Percentiles rank a stretch among this genome's conserved stretches.
Evolutionary conservation across 2,888 invertebrate genomes (phyloP).

Genomic region (Trichopoda pennipes): DNA sequence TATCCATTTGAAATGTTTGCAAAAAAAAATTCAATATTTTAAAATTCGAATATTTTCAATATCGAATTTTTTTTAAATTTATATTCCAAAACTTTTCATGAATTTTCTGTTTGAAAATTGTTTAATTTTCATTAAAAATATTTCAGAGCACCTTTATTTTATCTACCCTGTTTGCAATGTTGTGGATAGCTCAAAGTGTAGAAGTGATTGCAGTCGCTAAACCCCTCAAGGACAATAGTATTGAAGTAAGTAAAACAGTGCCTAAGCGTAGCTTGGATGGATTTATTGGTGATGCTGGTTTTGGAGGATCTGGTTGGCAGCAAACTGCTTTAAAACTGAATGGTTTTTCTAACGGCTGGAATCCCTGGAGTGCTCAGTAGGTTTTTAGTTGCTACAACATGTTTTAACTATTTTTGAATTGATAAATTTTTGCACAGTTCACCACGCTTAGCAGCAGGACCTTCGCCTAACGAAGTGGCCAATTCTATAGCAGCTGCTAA

Average conservation of each 20-base stretch:
- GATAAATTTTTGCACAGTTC: conserved; percentile 25
- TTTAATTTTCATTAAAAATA: neutral
- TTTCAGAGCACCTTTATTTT: conserved; percentile 36
- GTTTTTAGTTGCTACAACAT: neutral
- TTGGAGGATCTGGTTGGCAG: conserved; percentile 62
- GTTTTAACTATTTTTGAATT: neutral
- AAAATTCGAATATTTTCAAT: no score
- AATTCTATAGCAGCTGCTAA: conserved; percentile 88
- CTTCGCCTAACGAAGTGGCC: conserved; percentile 86
- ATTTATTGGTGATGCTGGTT: conserved; percentile 68
- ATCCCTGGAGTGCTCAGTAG: conserved; percentile 71
- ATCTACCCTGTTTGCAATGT: conserved; percentile 55
- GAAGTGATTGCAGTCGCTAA: conserved; percentile 38
- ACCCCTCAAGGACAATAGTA: conserved; percentile 54
- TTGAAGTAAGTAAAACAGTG: conserved; percentile 56
- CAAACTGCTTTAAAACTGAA: conserved; percentile 58
- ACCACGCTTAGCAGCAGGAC: conserved; percentile 69
- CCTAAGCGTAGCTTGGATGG: conserved; percentile 75
- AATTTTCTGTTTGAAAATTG: no score
- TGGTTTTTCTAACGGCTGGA: conserved; percentile 68
- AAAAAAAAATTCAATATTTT: no score
- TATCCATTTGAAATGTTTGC: no score
- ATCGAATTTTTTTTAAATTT: no score
- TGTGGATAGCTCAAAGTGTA: conserved; percentile 45
- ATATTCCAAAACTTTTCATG: no score